These are phyloP conservation scores for Paedocypris sp. DNA, from an alignment of 2,113 vertebrate genomes.

Conservation along the genomic window DNA sequence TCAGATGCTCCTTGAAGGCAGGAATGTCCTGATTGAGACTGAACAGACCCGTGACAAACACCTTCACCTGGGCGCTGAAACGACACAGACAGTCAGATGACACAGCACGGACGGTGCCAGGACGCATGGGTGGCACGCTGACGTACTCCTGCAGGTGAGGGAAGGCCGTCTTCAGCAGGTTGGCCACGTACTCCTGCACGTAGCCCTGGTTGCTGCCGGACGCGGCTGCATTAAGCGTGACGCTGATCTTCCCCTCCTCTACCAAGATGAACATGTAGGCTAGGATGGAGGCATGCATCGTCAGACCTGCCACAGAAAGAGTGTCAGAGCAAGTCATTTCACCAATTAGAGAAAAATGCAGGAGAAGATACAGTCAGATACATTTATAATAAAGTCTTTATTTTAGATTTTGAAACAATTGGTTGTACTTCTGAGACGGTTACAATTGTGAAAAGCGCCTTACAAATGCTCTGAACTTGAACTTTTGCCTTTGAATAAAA, in stretches of 20 bases:
- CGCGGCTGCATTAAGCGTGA: constrained; percentile 72
- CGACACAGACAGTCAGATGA: not conserved
- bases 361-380: no score
- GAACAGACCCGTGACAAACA: constrained; percentile 97
- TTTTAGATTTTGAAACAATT: no score
- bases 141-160: constrained; percentile 96
- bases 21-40: constrained; percentile 99
- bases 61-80: constrained; percentile 92
- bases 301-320: constrained; percentile 68
- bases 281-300: constrained; percentile 97
- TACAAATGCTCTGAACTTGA: no score
- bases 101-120: not conserved
- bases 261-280: constrained; percentile 99
- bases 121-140: no score
- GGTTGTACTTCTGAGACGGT: no score
- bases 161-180: constrained; percentile 95
- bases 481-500: no score
- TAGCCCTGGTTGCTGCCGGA: constrained; percentile 88
- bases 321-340: not conserved
- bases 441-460: no score
- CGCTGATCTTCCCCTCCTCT: constrained; percentile 95
- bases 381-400: no score
- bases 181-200: constrained; percentile 97
- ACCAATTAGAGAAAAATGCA: no score
- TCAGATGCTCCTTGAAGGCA: constrained; percentile 95